Evolutionary conservation across 2,888 invertebrate species (phyloP).

Genomic region (Camponotus fellah): DNA sequence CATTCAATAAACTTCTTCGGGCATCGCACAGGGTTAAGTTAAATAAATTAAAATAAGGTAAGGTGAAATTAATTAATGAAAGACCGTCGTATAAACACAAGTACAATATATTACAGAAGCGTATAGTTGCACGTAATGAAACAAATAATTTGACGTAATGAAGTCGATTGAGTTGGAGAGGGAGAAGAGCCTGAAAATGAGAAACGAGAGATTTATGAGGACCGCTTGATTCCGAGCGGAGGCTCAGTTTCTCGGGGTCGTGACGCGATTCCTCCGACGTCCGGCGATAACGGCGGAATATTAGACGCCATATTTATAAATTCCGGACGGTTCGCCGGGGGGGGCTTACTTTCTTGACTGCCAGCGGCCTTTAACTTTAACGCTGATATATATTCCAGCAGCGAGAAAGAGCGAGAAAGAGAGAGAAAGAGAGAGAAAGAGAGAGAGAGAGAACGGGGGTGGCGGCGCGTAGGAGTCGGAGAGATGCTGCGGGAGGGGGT

Average conservation of each 20-base stretch:
- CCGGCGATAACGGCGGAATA: conserved; percentile 68
- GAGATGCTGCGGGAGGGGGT: conserved; percentile 24
- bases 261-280: conserved; percentile 47
- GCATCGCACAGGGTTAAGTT: background rate
- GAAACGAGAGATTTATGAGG: conserved; percentile 37
- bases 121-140: background rate
- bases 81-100: background rate
- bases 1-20: background rate
- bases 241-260: conserved; percentile 41
- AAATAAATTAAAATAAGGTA: background rate
- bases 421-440: no score
- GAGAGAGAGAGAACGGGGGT: conserved; percentile 15
- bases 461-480: conserved; percentile 29
- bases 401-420: background rate
- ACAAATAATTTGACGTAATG: conserved; percentile 19
- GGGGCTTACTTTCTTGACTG: conserved; percentile 76
- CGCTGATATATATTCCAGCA: conserved; percentile 83
- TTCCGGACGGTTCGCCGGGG: conserved; percentile 71
- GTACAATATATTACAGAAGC: background rate
- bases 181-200: conserved; percentile 7
- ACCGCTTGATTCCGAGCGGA: background rate
- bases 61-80: background rate
- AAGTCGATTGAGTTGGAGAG: conserved; percentile 3
- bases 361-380: conserved; percentile 82
- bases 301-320: conserved; percentile 82